phyloP scores from a whole-genome alignment of 2,797 vertebrate species.

The Cirrhinus molitorella region DNA sequence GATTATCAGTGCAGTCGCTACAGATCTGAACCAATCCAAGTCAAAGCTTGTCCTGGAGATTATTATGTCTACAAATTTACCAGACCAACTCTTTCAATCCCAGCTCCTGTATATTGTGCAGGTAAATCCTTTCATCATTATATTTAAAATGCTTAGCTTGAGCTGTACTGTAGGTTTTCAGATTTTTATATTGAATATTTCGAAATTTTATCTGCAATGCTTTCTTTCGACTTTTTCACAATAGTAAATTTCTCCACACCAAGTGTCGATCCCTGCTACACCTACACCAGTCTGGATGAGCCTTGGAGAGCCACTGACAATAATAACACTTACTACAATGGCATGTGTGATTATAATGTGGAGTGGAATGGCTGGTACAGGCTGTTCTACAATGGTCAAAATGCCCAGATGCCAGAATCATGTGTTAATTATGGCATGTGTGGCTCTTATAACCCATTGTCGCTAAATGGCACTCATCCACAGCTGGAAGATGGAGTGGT shows the following conservation, averaged over 20 bases:
- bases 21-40: constrained; percentile 29
- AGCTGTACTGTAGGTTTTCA: background rate
- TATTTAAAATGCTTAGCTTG: background rate
- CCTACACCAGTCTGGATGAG: constrained; percentile 19
- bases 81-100: background rate
- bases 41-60: constrained; percentile 29
- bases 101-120: background rate
- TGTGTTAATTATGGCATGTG: background rate
- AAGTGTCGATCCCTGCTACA: constrained; percentile 12
- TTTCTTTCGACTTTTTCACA: background rate
- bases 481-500: constrained; percentile 48
- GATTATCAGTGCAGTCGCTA: background rate
- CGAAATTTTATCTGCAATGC: background rate
- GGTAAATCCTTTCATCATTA: background rate
- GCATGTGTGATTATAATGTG: background rate
- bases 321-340: background rate
- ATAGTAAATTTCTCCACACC: background rate
- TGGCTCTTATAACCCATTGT: background rate
- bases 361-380: constrained; percentile 38
- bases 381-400: background rate
- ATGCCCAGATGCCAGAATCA: constrained; percentile 20
- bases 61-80: constrained; percentile 35
- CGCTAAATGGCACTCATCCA: background rate
- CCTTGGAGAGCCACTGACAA: constrained; percentile 19
- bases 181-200: background rate